Evolutionary conservation across 1,140 invertebrate genomes (phyloP), one percentile per base, ranked within the genome.

Genomic region (Diabrotica virgifera): DNA sequence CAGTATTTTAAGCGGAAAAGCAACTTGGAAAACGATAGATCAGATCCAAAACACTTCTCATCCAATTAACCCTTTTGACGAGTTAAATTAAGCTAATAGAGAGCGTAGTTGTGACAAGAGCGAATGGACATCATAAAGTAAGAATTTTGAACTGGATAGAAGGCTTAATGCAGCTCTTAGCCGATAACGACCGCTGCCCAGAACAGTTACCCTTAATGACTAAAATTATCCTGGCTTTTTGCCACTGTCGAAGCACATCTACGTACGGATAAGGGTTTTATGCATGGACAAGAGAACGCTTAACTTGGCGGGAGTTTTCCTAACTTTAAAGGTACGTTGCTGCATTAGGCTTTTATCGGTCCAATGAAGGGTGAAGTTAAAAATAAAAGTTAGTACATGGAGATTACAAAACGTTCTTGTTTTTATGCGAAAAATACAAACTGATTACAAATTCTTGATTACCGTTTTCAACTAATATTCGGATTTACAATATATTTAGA

Each of bases 151-250:
- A 24, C 10, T 37, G 7, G 10, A n/a, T 59, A 37, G 58, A 59
- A 59, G 13, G 37, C 24, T 59, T 59, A 59, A 59, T 59, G 58
- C 46, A 37, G 37, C 46, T 51, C 58, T 59, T 59, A 46, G 58
- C 11, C 58, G 46, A 59, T 59, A 59, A 59, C 58, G 58, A 51
- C n/a, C 38, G 12, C 58, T 59, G 58, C n/a, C 58, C 58, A 13
- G 58, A 59, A 59, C 58, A 59, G 50, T 59, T 59, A 59, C 58
- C 50, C 36, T 37, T 59, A 59, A 59, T 59, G 58, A 51, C 58
- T 13, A 10, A 12, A 59, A 59, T 59, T 59, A 59, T 59, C 58
- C 38, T 10, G 46, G n/a, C n/a, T 59, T 59, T 59, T 59, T 46
- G 37, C 58, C 58, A 9, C 40, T 59, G 58, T 37, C 58, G 58